These are phyloP conservation scores for Orcinus orca DNA, from an alignment of 2,113 vertebrate genomes.

Conservation along the genomic window DNA sequence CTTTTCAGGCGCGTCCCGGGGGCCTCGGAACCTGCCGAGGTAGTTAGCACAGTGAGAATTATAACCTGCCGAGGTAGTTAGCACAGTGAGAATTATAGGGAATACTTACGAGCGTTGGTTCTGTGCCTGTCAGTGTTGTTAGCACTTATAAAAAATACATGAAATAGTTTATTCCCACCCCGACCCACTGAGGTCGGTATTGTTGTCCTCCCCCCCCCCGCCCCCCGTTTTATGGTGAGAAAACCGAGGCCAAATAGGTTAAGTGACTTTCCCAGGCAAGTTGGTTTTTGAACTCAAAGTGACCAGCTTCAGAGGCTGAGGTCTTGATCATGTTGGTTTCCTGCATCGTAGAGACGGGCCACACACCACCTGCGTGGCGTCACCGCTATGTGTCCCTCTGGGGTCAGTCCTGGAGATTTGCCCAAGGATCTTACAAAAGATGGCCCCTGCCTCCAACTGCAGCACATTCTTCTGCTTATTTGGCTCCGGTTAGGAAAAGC, in stretches of 20 bases:
- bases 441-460: no score
- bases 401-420: not conserved
- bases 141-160: not conserved
- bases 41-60: not conserved
- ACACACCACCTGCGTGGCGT: fast-evolving
- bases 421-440: not conserved
- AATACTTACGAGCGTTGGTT: no score
- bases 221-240: not conserved
- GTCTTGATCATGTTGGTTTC: not conserved
- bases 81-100: not conserved
- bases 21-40: not conserved
- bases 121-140: not conserved
- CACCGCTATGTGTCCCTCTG: no score
- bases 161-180: not conserved
- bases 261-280: not conserved
- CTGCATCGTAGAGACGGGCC: not conserved
- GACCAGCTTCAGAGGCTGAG: not conserved
- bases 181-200: not conserved
- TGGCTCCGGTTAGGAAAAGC: not conserved
- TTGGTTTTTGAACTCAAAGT: not conserved
- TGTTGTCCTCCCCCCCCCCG: not conserved
- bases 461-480: no score
- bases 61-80: not conserved
- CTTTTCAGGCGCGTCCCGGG: fast-evolving
- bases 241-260: not conserved